phyloP scores from a whole-genome alignment of 2,113 vertebrate species.

The Brachyhypopomus occidentalis region DNA sequence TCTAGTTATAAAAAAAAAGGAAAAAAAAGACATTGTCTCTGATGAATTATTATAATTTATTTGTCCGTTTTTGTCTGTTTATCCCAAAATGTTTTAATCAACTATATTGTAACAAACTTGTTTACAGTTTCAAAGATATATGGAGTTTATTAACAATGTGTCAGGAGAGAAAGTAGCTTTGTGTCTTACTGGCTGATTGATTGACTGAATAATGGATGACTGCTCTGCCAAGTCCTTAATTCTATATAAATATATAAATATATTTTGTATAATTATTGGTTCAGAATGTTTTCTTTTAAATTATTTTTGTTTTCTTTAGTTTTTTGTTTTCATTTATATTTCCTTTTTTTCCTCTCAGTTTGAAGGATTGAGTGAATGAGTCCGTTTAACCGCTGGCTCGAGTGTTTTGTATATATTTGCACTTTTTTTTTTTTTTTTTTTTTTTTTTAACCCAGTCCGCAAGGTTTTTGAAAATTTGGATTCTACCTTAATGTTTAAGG shows the following conservation, averaged over 20 bases:
- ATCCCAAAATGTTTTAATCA: constrained; percentile 66
- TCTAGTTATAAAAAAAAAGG: constrained; percentile 59
- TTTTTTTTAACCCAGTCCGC: constrained; percentile 61
- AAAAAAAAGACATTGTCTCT: constrained; percentile 53
- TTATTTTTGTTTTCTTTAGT: constrained; percentile 57
- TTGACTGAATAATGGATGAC: constrained; percentile 57
- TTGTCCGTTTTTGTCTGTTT: constrained; percentile 58
- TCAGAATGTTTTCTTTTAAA: constrained; percentile 60
- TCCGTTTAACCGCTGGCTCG: constrained; percentile 63
- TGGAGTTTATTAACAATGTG: constrained; percentile 65
- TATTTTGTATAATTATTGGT: constrained; percentile 71
- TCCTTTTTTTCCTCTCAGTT: constrained; percentile 40
- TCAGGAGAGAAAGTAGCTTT: constrained; percentile 60
- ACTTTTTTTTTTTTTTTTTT: constrained; percentile 66
- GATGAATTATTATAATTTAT: constrained; percentile 65
- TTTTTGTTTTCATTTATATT: constrained; percentile 42
- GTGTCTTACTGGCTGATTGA: constrained; percentile 61
- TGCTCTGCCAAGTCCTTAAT: constrained; percentile 66
- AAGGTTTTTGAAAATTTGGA: constrained; percentile 59
- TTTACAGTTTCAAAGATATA: constrained; percentile 69
- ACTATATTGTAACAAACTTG: constrained; percentile 65
- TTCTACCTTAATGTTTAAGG: constrained; percentile 62
- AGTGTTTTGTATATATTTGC: constrained; percentile 71
- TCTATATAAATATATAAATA: constrained; percentile 70
- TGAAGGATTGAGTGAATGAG: constrained; percentile 56